Evolutionary conservation across 2,888 invertebrate genomes (phyloP).

Genomic region (Azorinus chamasolen): DNA sequence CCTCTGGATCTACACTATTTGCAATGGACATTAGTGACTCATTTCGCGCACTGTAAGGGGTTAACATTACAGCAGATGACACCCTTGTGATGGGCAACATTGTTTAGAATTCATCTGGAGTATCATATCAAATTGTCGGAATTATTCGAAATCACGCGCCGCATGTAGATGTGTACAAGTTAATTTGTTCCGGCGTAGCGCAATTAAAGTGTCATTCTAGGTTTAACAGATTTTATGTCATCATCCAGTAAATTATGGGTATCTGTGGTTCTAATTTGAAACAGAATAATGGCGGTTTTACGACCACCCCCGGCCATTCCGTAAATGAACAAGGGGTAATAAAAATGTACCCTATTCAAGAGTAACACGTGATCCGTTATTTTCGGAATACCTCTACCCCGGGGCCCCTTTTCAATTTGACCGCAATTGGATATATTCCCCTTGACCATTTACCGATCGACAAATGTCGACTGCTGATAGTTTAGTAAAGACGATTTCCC

Average conservation of each 20-base stretch:
- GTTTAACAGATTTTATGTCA: conserved; percentile 61
- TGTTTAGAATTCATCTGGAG: too few species aligned
- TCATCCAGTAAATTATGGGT: conserved; percentile 52
- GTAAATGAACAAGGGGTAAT: conserved; percentile 39
- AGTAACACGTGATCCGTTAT: conserved; percentile 42
- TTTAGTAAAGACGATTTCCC: too few species aligned
- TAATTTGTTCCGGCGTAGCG: conserved; percentile 38
- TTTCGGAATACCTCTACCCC: conserved; percentile 49
- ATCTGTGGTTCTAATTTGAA: conserved; percentile 53
- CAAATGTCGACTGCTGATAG: too few species aligned
- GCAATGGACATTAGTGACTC: too few species aligned
- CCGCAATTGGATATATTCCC: conserved; percentile 40
- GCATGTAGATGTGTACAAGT: conserved; percentile 24
- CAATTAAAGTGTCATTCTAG: conserved; percentile 65
- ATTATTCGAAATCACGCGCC: conserved; percentile 16
- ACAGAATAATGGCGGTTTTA: conserved; percentile 53
- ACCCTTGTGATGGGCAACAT: too few species aligned
- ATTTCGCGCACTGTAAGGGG: too few species aligned
- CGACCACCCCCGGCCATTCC: conserved; percentile 32
- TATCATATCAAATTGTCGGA: neutral
- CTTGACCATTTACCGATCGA: too few species aligned
- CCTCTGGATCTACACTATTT: too few species aligned
- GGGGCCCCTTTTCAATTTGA: conserved; percentile 31
- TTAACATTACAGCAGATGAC: too few species aligned
- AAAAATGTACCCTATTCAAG: conserved; percentile 58